Base-by-base conservation (phyloP, 2,888 invertebrate genomes). In the Sabatieria punctata region DNA sequence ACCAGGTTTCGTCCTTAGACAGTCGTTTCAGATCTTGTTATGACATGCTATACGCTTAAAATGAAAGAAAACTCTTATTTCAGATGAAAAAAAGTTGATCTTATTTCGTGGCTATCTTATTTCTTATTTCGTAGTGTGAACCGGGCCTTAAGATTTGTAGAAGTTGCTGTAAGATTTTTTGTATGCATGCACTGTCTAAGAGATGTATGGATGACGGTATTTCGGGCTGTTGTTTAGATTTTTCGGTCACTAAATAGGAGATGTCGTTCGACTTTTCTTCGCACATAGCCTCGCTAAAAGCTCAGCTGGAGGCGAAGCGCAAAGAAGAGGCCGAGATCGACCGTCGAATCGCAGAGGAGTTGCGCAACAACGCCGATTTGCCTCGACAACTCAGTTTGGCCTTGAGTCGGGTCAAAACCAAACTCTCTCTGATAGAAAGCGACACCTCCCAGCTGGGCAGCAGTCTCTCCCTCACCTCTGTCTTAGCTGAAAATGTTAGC, bases 401-500 rank as follows among this genome's bases (percentile, higher is more conserved):
- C 1, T 56, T 60, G 3, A 57, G 59, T 13, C 55, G 58, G 1
- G 50, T 63, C 46, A 57, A 57, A 46, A 59, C 57, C 11, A 43
- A 25, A 1, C 40, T 48, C 19, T 25, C 48, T 2, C 22, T 55
- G 49, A 56, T 86, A 15, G 78, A 79, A 61, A 71, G 73, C 1
- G 85, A 86, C 66, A 78, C 86, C 2, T 77, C 79, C 54, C 78
- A 81, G 54, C 75, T 97, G 26, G 77, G 81, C 2, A 76, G 76
- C 49, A 86, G 86, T 75, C 84, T 95, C 27, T 75, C 78, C 27
- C 78, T 79, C 60, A 89, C 93, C 1, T 85, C 89, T 4, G 74
- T 77, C 24, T 72, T 91, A 42, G 91, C 91, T 0, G 83, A 85
- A 60, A 85, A 84, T 65, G 93, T 97, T 46, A 89, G 88, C 63